Evolutionary conservation across 2,888 invertebrate genomes (phyloP).

Genomic region (Drosophila subquinaria): DNA sequence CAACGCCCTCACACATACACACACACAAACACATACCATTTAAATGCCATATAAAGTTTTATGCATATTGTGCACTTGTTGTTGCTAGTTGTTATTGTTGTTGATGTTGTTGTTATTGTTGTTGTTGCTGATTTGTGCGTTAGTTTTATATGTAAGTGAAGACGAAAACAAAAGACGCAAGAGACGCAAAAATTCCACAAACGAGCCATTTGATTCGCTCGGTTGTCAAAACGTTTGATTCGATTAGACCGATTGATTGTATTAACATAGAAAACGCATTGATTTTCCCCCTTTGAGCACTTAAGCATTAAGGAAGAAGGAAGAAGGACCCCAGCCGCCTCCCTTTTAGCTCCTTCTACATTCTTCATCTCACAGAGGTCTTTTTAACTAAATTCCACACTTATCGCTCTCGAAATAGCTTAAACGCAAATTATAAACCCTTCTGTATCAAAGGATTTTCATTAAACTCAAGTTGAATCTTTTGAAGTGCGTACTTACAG

Average conservation of each 20-base stretch:
- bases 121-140: slow-evolving; percentile 30
- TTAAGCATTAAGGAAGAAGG: slow-evolving; percentile 42
- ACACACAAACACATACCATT: slow-evolving; percentile 55
- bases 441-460: slow-evolving; percentile 23
- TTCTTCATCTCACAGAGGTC: neutral
- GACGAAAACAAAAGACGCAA: slow-evolving; percentile 22
- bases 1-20: neutral
- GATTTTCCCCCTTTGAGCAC: slow-evolving; percentile 58
- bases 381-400: slow-evolving; percentile 11
- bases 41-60: slow-evolving; percentile 79
- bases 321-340: neutral
- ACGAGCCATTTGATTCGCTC: slow-evolving; percentile 65
- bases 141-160: slow-evolving; percentile 55
- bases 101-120: slow-evolving; percentile 14
- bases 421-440: slow-evolving; percentile 30
- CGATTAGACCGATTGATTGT: slow-evolving; percentile 80
- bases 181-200: slow-evolving; percentile 24
- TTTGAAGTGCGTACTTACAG: neutral
- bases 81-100: slow-evolving; percentile 38
- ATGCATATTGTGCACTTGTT: slow-evolving; percentile 74
- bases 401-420: slow-evolving; percentile 21
- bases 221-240: slow-evolving; percentile 77
- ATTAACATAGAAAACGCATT: slow-evolving; percentile 75
- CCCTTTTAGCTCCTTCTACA: neutral
- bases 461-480: neutral